Evolutionary conservation across 2,888 invertebrate species (phyloP).

Genomic region (Hypsopygia costalis): DNA sequence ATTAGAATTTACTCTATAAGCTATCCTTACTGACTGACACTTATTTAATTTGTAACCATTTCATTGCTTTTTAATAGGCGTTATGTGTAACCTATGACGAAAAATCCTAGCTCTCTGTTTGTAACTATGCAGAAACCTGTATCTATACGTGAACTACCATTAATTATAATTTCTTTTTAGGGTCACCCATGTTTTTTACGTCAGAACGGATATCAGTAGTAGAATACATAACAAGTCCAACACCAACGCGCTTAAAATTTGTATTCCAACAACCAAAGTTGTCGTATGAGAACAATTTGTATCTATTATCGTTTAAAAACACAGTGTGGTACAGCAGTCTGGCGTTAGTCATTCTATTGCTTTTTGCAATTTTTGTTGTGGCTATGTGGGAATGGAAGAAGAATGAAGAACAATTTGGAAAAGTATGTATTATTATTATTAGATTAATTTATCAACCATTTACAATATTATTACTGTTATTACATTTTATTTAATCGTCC

Average conservation of each 20-base stretch:
- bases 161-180: too few relatives aligned
- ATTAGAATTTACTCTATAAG: too few relatives aligned
- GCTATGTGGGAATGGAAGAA: slow-evolving; percentile 66
- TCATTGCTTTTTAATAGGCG: too few relatives aligned
- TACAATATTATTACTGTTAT: too few relatives aligned
- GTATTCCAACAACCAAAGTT: slow-evolving; percentile 87
- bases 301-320: slow-evolving; percentile 83
- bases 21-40: too few relatives aligned
- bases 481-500: too few relatives aligned
- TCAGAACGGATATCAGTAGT: slow-evolving; percentile 81
- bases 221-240: slow-evolving; percentile 84
- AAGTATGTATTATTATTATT: slow-evolving; percentile 21
- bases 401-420: slow-evolving; percentile 20
- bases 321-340: slow-evolving; percentile 83
- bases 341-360: slow-evolving; percentile 64
- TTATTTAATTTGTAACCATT: too few relatives aligned
- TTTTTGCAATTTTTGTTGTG: slow-evolving; percentile 52
- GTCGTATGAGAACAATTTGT: slow-evolving; percentile 86
- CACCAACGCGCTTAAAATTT: slow-evolving; percentile 84
- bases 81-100: too few relatives aligned
- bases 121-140: too few relatives aligned
- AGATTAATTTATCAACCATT: too few relatives aligned
- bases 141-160: too few relatives aligned
- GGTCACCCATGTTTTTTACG: slow-evolving; percentile 83
- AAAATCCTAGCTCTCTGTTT: too few relatives aligned